A percentile compares a stretch with the other conserved stretches of the same genome.
Evolutionary conservation across 2,113 vertebrate species (phyloP).

Genomic region (Notechis scutatus): DNA sequence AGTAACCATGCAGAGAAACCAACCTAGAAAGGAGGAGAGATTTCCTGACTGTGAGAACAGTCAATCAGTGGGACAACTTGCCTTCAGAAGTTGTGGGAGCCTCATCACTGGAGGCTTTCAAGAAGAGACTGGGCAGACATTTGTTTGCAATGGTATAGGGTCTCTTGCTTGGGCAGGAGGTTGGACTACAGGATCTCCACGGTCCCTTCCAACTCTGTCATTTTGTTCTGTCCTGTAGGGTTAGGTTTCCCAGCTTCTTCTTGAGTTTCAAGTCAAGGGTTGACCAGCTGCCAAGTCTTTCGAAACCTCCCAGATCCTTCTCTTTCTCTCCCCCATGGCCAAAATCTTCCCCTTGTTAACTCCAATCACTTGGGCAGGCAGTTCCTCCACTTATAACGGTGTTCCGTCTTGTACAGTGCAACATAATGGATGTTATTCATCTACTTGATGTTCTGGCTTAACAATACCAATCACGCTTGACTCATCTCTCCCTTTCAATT

Average conservation of each 20-base stretch:
- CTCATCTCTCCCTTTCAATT: background rate
- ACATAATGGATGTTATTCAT: constrained; percentile 32
- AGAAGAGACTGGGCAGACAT: background rate
- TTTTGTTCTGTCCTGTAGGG: background rate
- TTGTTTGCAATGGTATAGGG: background rate
- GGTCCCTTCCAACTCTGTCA: background rate
- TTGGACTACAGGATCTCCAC: background rate
- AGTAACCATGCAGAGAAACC: background rate
- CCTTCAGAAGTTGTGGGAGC: background rate
- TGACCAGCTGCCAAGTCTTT: background rate
- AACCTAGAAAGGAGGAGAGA: background rate
- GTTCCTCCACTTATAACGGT: constrained; percentile 24
- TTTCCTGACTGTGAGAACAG: no score
- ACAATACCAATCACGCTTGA: constrained; percentile 34
- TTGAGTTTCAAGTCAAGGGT: background rate
- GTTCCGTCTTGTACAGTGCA: constrained; percentile 26
- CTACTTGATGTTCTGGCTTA: constrained; percentile 33
- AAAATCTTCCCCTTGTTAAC: constrained; percentile 18
- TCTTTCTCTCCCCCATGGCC: background rate
- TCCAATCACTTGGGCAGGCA: constrained; percentile 29
- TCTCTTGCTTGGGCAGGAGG: background rate
- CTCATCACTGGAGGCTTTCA: background rate
- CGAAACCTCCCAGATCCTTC: background rate
- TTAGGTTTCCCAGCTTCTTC: background rate
- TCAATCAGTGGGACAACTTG: background rate